Base-by-base conservation (phyloP, 2,888 invertebrate genomes). In the Serripes groenlandicus region DNA sequence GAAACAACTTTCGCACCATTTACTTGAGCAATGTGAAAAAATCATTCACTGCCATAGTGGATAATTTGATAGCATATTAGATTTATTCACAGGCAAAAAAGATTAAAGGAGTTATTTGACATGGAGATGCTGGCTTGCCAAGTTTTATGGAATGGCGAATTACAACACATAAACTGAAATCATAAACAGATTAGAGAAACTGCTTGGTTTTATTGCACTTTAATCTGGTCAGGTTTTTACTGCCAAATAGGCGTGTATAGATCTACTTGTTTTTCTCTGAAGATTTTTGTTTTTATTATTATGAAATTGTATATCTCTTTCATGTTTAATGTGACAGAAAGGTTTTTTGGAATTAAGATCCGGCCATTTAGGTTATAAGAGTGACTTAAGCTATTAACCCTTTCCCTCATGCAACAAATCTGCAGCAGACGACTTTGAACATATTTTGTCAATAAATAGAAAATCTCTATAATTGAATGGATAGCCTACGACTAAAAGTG, bases 21-120 rank as follows among this genome's bases (percentile, higher is more conserved):
- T 49, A 49, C 21, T 21, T 21, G 18, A 49, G 49, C 49, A 5
- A 49, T 21, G 49, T 49, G 49, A 2, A 49, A 49, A 49, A 49
- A 49, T 49, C 49, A 49, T 21, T 49, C 49, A 49, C 2, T 49
- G 49, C 49, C 49, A 49, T n/a, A 21, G 49, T 5, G 21, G 23
- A 42, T 9, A 68, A 68, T 68, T 37, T 49, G 68, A 35, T 68
- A 28, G 37, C 37, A 34, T 66, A 34, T 68, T 60, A 60, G 60
- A 60, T 60, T 60, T 60, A 60, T 28, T 26, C 11, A 32, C 60
- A 60, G 28, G 30, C 11, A 60, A 60, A 60, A 60, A 26, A 60
- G 30, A 21, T 21, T 49, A 49, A 49, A 49, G 2, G 7, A 49
- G 60, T 60, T 30, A 60, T 26, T 15, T 60, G 60, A 30, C 3